Percentiles rank a stretch among this genome's conserved stretches.
These are phyloP conservation scores for Stenodera caucasica DNA, from an alignment of 2,888 invertebrate species.

Conservation along the genomic window DNA sequence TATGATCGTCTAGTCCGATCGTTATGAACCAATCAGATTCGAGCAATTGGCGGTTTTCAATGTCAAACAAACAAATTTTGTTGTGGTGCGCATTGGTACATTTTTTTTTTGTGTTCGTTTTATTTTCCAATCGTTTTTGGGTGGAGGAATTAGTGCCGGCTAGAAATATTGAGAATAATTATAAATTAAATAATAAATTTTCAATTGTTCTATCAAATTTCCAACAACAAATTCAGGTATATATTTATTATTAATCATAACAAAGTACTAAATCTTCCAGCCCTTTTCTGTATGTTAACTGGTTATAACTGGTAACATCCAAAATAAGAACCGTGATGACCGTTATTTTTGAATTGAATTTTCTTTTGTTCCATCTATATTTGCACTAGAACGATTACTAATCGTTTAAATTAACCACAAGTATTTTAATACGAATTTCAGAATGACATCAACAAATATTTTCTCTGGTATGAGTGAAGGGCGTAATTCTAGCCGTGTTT, in stretches of 20 bases:
- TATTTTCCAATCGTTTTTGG: neutral
- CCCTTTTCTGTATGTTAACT: neutral
- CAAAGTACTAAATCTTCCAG: neutral
- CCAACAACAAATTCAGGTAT: neutral
- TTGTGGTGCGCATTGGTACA: neutral
- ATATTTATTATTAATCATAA: neutral
- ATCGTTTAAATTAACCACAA: no score
- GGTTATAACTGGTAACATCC: neutral
- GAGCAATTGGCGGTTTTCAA: neutral
- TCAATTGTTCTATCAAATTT: neutral
- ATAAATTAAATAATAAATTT: neutral
- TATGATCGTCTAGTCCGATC: neutral
- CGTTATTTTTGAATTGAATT: neutral
- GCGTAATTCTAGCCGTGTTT: slow-evolving; percentile 54
- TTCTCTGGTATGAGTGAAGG: slow-evolving; percentile 41
- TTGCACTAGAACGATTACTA: no score
- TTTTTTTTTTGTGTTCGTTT: neutral
- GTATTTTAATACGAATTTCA: slow-evolving; percentile 13
- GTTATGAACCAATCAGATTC: neutral
- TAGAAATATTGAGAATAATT: no score
- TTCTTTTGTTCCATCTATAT: neutral
- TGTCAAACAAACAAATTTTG: neutral
- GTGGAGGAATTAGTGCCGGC: neutral
- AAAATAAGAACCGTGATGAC: neutral
- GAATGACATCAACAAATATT: slow-evolving; percentile 51